Conservation (phyloP, 1,140 invertebrate species). For the Drosophila ambigua region DNA sequence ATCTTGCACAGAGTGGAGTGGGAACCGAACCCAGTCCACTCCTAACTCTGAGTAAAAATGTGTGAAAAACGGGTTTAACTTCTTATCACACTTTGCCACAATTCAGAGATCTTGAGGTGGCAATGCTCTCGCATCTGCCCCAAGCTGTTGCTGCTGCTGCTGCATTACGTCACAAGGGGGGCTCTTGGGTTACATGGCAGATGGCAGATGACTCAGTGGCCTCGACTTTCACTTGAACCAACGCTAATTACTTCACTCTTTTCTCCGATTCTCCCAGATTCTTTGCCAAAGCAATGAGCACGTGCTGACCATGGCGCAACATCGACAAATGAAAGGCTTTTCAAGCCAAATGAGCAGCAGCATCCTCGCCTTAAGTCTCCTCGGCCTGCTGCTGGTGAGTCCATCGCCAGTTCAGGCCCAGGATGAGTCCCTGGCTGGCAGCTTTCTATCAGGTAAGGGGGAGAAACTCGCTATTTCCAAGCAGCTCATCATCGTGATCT, state of each 20-base stretch:
- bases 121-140: slow-evolving; percentile 49
- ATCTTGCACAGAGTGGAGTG: background rate
- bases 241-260: slow-evolving; percentile 46
- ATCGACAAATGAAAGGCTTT: slow-evolving; percentile 19
- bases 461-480: too few relatives aligned
- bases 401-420: slow-evolving; percentile 80
- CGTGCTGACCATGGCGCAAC: slow-evolving; percentile 50
- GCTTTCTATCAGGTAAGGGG: slow-evolving; percentile 89
- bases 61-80: slow-evolving; percentile 39
- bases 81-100: slow-evolving; percentile 30
- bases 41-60: slow-evolving; percentile 34
- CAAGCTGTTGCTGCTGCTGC: slow-evolving; percentile 24
- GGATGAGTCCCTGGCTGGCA: slow-evolving; percentile 91
- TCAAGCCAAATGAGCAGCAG: slow-evolving; percentile 22
- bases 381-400: slow-evolving; percentile 34
- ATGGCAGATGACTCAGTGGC: slow-evolving; percentile 45
- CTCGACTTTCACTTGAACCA: slow-evolving; percentile 62
- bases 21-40: slow-evolving; percentile 10
- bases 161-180: slow-evolving; percentile 59
- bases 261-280: slow-evolving; percentile 30
- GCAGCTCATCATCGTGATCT: too few relatives aligned
- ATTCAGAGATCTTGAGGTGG: slow-evolving; percentile 18
- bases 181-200: slow-evolving; percentile 54
- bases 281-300: slow-evolving; percentile 63
- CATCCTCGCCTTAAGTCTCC: slow-evolving; percentile 17